Evolutionary conservation across 2,888 invertebrate species (phyloP), one percentile per base, ranked within the genome.

Genomic region (Dione juno): DNA sequence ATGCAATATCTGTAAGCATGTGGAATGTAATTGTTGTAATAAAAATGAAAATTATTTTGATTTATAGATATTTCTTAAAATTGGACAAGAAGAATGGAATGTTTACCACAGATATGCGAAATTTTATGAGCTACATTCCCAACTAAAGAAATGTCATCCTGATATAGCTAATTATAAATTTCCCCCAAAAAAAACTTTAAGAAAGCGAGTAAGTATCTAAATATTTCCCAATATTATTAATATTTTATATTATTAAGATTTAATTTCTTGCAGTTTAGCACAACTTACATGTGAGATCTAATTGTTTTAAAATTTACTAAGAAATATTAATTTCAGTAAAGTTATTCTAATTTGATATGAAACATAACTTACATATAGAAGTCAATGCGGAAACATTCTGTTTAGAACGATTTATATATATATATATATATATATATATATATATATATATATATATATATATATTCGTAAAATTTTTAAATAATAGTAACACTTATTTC

Each of bases 41-140:
- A 11, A 58, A 35, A 9, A 45, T 6, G 21, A 13, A 45, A n/a
- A 28, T 5, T 41, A 54, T 43, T 63, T 7, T 45, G 13, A 54
- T 67, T 64, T 90, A 90, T 80, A 97, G 96, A 95, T 97, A 78
- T 97, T 96, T 80, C 85, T 98, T 48, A 95, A 97, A 78, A 96
- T 98, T 66, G 95, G 96, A 58, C 95, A 96, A 80, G 98, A 97
- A 76, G 98, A 99, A 85, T 99, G 99, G 99, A 98, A 97, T 82
- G 96, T 99, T n/a, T 98, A 98, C 85, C 95, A 98, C 77, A 95
- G 99, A 81, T 99, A 99, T 84, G 96, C 98, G 9, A 98, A 99
- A 86, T 99, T 99, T 88, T 94, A 97, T 84, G 95, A 96, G 74
- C 92, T 99, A 40, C 98, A 99, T 85, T 95, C 95, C 73, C 96